phyloP scores from a whole-genome alignment of 35 echinoderm and acorn worm genomes.

The Amphiura filiformis region DNA sequence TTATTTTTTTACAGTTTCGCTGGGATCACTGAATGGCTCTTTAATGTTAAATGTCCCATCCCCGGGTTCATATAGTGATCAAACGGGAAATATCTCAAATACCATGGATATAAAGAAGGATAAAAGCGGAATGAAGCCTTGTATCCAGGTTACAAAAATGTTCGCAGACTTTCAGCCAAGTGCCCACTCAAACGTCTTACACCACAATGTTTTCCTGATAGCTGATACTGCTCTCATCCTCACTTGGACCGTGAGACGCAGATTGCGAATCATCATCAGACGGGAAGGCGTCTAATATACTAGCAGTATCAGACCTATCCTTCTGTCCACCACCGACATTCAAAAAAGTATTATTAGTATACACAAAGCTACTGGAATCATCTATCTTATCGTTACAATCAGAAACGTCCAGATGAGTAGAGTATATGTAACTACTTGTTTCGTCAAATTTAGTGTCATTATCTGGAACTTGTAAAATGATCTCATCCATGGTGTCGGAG shows the following conservation, averaged over 20 bases:
- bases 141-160: too few species aligned
- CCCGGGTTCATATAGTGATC: too few species aligned
- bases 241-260: not conserved
- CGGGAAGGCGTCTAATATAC: not conserved
- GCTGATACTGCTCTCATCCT: not conserved
- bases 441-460: too few species aligned
- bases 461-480: too few species aligned
- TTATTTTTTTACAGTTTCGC: too few species aligned
- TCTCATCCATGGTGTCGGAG: too few species aligned
- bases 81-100: too few species aligned
- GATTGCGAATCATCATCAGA: not conserved
- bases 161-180: too few species aligned
- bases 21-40: too few species aligned
- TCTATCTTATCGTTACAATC: not conserved
- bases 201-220: not conserved
- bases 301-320: not conserved
- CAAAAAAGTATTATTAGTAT: not conserved
- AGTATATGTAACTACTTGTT: not conserved
- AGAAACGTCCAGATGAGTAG: not conserved
- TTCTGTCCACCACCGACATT: not conserved
- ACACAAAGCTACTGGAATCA: not conserved
- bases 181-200: not conserved
- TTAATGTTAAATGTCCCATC: too few species aligned
- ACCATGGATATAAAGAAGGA: too few species aligned
- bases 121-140: too few species aligned